Percentiles rank a stretch among this genome's conserved stretches.
phyloP scores from a whole-genome alignment of 2,113 vertebrate genomes.

The Thalassarche chlororhynchos region DNA sequence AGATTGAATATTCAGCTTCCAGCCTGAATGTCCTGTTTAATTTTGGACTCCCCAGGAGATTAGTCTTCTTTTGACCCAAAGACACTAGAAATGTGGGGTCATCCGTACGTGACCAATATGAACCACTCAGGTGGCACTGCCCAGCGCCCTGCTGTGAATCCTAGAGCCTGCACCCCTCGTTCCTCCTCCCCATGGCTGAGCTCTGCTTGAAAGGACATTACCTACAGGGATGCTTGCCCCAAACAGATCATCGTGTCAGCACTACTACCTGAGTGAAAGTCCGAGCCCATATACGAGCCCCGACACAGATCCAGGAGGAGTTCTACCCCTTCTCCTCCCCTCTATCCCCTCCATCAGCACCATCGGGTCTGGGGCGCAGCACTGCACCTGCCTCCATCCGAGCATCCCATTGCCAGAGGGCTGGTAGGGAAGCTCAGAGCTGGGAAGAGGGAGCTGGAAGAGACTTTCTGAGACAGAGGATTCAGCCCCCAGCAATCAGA shows the following conservation, averaged over 20 bases:
- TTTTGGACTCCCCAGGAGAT: background rate
- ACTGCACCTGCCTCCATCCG: background rate
- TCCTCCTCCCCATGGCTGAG: background rate
- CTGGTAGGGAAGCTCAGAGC: background rate
- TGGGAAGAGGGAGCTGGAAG: background rate
- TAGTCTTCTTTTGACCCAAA: background rate
- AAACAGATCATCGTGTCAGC: background rate
- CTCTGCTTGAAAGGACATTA: background rate
- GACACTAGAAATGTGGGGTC: background rate
- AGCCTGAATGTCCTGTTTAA: background rate
- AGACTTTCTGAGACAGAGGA: background rate
- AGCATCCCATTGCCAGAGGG: background rate
- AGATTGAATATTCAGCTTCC: background rate
- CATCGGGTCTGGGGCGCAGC: background rate
- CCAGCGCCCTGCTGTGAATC: background rate
- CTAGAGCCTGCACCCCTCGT: background rate
- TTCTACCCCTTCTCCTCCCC: background rate
- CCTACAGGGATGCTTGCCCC: background rate
- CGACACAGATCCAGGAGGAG: background rate
- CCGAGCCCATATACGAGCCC: rapidly evolving
- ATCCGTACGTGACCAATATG: rapidly evolving
- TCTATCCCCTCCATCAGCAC: background rate
- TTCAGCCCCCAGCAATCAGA: background rate
- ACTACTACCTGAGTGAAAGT: background rate
- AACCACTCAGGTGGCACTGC: background rate